These are phyloP conservation scores for Chrysodeixis includens DNA, from an alignment of 2,888 invertebrate genomes.

Conservation along the genomic window DNA sequence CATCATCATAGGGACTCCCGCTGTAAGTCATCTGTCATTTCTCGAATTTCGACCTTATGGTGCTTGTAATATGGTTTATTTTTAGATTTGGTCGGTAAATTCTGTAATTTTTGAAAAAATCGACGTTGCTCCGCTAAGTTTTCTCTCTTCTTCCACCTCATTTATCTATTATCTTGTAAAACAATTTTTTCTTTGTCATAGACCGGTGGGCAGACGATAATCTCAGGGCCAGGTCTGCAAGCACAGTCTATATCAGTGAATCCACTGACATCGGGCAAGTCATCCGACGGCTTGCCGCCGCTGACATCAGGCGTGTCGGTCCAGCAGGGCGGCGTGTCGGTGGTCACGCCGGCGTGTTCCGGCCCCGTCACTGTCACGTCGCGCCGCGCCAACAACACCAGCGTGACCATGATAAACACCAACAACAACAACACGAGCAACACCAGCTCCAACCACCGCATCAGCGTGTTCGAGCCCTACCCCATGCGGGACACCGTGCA, in stretches of 20 bases:
- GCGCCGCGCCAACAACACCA: constrained; percentile 92
- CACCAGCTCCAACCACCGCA: constrained; percentile 85
- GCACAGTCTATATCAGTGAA: constrained; percentile 81
- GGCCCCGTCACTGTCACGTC: constrained; percentile 89
- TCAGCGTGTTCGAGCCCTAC: constrained; percentile 96
- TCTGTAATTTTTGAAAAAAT: too few relatives aligned
- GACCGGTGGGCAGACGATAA: constrained; percentile 74
- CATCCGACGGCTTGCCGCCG: constrained; percentile 77
- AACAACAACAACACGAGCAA: constrained; percentile 55
- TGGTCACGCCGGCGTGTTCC: constrained; percentile 67
- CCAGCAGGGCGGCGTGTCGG: constrained; percentile 81
- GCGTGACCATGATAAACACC: constrained; percentile 92
- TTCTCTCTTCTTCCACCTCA: too few relatives aligned
- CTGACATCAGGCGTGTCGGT: constrained; percentile 77
- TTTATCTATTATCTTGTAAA: too few relatives aligned
- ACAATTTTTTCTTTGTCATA: constrained; percentile 63
- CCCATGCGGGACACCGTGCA: constrained; percentile 98
- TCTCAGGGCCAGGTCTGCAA: constrained; percentile 72
- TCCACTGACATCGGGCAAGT: constrained; percentile 79
- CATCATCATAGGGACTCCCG: constrained; percentile 73
- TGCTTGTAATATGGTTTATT: too few relatives aligned
- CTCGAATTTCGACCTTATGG: neutral
- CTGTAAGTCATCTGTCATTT: constrained; percentile 42
- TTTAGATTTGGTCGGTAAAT: too few relatives aligned
- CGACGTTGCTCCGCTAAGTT: too few relatives aligned